A percentile compares a stretch with the other conserved stretches of the same genome.
phyloP scores from a whole-genome alignment of 1,140 invertebrate species.

The Drosophila sucinea region DNA sequence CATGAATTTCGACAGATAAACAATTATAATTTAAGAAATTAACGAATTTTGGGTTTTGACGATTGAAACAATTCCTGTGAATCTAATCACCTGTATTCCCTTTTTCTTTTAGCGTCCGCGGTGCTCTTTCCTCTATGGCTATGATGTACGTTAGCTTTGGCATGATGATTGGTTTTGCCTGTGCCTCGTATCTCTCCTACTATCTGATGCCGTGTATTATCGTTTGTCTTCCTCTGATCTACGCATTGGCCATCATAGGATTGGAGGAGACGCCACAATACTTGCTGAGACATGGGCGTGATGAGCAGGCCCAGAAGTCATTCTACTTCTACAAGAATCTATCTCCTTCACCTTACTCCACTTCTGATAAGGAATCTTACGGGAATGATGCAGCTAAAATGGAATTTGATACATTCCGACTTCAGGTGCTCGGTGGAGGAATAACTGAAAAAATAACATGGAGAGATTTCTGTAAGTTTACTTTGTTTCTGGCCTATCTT shows the following conservation, averaged over 20 bases:
- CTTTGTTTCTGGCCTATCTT: neutral
- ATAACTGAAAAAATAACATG: constrained; percentile 42
- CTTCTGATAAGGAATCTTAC: constrained; percentile 46
- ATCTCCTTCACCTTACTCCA: neutral
- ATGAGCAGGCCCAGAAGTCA: constrained; percentile 54
- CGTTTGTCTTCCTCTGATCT: constrained; percentile 51
- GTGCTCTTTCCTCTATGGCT: constrained; percentile 67
- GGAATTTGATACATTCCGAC: constrained; percentile 66
- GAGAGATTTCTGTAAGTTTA: constrained; percentile 62
- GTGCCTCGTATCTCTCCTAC: constrained; percentile 61
- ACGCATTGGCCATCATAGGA: constrained; percentile 52
- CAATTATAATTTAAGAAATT: constrained; percentile 13
- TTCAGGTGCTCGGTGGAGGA: constrained; percentile 62
- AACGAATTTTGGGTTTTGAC: neutral
- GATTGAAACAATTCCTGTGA: neutral
- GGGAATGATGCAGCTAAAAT: constrained; percentile 48
- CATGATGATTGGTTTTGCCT: constrained; percentile 53
- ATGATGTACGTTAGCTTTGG: constrained; percentile 66
- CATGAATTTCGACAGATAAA: neutral
- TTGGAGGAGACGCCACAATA: constrained; percentile 62
- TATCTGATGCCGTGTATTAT: constrained; percentile 64
- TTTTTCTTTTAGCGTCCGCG: constrained; percentile 51
- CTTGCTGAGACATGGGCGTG: constrained; percentile 46
- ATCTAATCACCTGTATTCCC: neutral
- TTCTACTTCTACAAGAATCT: constrained; percentile 72